Percentiles rank a stretch among this genome's conserved stretches.
Evolutionary conservation across 2,888 invertebrate species (phyloP).

Genomic region (Imbricaverruca yamaguchii): DNA sequence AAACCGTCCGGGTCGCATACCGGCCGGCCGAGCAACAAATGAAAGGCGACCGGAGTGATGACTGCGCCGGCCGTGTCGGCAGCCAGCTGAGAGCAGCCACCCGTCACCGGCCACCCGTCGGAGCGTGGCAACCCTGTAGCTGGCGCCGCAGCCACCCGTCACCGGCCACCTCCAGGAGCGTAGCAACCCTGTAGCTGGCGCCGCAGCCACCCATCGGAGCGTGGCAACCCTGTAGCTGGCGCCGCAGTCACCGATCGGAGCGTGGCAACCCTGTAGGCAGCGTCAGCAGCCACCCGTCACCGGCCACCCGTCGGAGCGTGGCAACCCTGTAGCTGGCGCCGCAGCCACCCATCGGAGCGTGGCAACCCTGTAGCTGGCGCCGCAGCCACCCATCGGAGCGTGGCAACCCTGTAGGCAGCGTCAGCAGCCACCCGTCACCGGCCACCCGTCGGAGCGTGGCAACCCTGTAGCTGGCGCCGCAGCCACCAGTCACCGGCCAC

Average conservation of each 20-base stretch:
- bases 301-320: not conserved
- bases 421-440: not conserved
- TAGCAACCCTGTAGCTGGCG: not conserved
- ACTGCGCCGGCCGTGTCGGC: conserved; percentile 29
- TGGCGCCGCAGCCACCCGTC: not conserved
- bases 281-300: not conserved
- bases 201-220: not conserved
- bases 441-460: not conserved
- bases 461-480: too few species aligned
- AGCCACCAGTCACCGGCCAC: conserved; percentile 28
- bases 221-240: too few species aligned
- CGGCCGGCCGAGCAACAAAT: conserved; percentile 17
- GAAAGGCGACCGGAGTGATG: conserved; percentile 25
- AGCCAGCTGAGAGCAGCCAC: conserved; percentile 25
- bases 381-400: not conserved
- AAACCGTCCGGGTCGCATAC: conserved; percentile 23
- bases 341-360: conserved; percentile 24
- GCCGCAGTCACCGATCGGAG: too few species aligned
- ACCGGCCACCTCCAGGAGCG: not conserved
- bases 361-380: not conserved
- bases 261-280: not conserved
- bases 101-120: conserved; percentile 26
- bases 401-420: not conserved
- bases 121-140: not conserved
- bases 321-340: too few species aligned